Percentiles rank a stretch among this genome's conserved stretches.
Conservation (phyloP, 2,113 vertebrate genomes). For the Rhinolophus sinicus region DNA sequence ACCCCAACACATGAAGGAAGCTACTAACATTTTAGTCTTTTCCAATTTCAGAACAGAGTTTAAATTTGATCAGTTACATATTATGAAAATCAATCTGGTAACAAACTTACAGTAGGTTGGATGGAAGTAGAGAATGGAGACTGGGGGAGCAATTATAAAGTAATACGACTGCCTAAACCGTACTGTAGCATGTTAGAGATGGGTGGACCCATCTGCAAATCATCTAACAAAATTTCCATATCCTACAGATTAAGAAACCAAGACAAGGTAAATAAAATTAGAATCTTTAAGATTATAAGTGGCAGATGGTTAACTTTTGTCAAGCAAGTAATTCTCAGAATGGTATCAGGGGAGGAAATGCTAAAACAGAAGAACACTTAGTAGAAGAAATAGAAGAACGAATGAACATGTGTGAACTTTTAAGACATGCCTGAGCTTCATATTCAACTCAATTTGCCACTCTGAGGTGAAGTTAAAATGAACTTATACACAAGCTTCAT, state of each 20-base stretch:
- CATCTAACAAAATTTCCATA: neutral
- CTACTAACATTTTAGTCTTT: neutral
- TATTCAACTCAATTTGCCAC: neutral
- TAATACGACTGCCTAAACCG: neutral
- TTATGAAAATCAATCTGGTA: neutral
- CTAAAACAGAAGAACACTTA: neutral
- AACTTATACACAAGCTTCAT: neutral
- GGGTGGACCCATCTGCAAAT: neutral
- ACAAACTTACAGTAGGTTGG: neutral
- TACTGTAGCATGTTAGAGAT: neutral
- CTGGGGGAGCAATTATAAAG: neutral
- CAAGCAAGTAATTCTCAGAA: slow-evolving; percentile 10
- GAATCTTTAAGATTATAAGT: neutral
- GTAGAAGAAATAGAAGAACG: neutral
- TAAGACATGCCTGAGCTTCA: neutral
- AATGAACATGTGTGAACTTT: neutral
- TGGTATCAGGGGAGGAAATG: neutral
- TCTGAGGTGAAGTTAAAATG: neutral
- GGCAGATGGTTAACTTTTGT: slow-evolving; percentile 8
- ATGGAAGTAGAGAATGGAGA: neutral
- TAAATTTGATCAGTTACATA: neutral
- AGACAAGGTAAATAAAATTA: neutral
- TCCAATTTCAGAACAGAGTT: neutral
- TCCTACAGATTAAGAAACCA: neutral
- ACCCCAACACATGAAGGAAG: neutral